Evolutionary conservation across 2,888 invertebrate genomes (phyloP), one percentile per base, ranked within the genome.

Genomic region (Drosophila infuscata): DNA sequence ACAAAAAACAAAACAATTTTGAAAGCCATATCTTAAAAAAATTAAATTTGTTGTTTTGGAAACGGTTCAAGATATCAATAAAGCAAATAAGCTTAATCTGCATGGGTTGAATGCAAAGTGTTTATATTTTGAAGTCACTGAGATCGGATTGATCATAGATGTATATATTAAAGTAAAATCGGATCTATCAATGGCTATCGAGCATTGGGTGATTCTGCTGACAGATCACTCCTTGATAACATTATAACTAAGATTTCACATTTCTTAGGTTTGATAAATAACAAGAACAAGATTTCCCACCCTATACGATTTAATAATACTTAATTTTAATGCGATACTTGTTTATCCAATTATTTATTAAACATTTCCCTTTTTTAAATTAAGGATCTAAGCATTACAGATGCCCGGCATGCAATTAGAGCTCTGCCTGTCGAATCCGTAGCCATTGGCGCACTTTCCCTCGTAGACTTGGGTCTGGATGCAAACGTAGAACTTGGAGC

Each of bases 361-460:
- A n/a, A 2, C 8, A 17, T 49, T 29, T 11, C 20, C 20, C 1
- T 4, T 5, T 11, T 9, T 9, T 29, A 7, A 46, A 3, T 46
- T 4, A 25, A 25, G 29, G 15, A 49, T 51, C 30, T 51, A 51
- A 12, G 20, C 11, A 32, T 32, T 32, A 29, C 73, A 74, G 30
- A 62, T 11, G 11, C 73, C 73, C 1, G 15, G 36, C 38, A 49
- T 43, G 53, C 73, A 74, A 2, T 58, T 58, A 11, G 71, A 66
- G 25, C 46, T 66, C n/a, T n/a, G 17, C 3, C 29, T 71, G 38
- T 74, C 71, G 11, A 58, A 74, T 29, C 61, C 52, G 32, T 20
- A 74, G n/a, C 73, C 73, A 41, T 29, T 33, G 3, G 36, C 61
- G 36, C 73, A 74, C 33, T 71, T 71, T 35, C 73, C 73, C 36